phyloP scores from a whole-genome alignment of 2,797 vertebrate genomes.

The Falco columbarius region DNA sequence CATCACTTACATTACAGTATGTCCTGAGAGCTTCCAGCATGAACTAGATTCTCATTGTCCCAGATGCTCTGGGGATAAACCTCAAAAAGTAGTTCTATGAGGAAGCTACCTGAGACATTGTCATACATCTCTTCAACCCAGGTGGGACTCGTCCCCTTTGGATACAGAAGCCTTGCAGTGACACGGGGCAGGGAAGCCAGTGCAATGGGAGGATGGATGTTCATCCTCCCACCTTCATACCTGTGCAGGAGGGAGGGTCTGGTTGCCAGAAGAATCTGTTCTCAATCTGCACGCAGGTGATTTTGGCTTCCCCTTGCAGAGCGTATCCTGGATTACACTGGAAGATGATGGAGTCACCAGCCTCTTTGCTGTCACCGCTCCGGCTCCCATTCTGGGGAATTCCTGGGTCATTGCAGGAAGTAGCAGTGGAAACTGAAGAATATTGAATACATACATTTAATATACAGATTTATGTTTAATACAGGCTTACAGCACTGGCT shows the following conservation, averaged over 20 bases:
- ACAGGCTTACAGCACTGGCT: not conserved
- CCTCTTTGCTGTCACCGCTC: constrained; percentile 90
- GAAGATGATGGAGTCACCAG: constrained; percentile 91
- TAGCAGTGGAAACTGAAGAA: constrained; percentile 90
- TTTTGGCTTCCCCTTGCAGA: constrained; percentile 90
- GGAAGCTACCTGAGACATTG: not conserved
- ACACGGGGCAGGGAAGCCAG: not conserved
- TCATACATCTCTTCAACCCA: not conserved
- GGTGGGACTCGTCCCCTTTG: not conserved
- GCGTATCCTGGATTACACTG: constrained; percentile 94
- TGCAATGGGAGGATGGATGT: not conserved
- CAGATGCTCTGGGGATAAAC: not conserved
- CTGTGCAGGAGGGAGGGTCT: constrained; percentile 92
- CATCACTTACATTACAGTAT: not conserved
- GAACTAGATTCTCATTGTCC: not conserved
- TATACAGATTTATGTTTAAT: no score
- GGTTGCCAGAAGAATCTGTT: constrained; percentile 98
- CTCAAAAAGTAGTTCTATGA: not conserved
- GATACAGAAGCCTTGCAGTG: no score
- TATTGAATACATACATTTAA: not conserved
- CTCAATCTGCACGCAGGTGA: constrained; percentile 95
- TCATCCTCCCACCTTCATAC: constrained; percentile 33
- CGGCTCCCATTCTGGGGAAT: constrained; percentile 94
- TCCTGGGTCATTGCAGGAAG: constrained; percentile 96
- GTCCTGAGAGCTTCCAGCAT: not conserved